Conservation (phyloP, 2,888 invertebrate genomes). For the Reticulitermes lucifugus region DNA sequence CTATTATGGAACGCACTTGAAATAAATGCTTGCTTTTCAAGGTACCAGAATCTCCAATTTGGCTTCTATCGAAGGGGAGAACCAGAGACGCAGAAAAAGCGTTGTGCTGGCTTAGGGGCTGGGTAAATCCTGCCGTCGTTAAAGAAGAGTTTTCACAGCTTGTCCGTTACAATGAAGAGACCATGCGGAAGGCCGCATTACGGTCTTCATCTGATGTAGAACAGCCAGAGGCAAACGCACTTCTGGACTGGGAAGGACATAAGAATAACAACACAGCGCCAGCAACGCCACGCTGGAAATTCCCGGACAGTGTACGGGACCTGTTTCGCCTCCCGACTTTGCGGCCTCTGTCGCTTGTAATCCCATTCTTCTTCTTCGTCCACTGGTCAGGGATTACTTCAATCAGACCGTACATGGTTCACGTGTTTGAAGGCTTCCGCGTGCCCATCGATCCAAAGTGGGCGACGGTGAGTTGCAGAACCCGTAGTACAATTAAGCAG, state of each 20-base stretch:
- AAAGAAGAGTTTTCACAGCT: slow-evolving; percentile 67
- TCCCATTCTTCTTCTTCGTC: slow-evolving; percentile 68
- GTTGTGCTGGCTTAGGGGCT: slow-evolving; percentile 67
- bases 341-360: slow-evolving; percentile 67
- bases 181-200: background rate
- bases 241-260: background rate
- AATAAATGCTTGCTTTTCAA: background rate
- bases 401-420: slow-evolving; percentile 69
- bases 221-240: background rate
- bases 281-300: background rate
- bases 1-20: too few species aligned
- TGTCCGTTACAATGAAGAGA: slow-evolving; percentile 63
- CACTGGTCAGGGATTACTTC: slow-evolving; percentile 67
- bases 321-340: slow-evolving; percentile 67
- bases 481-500: too few species aligned
- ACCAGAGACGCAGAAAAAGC: slow-evolving; percentile 12
- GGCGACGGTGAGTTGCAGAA: slow-evolving; percentile 66
- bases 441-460: slow-evolving; percentile 61
- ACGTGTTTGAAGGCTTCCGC: slow-evolving; percentile 64
- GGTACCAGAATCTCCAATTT: slow-evolving; percentile 17
- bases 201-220: background rate
- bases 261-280: background rate
- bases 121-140: slow-evolving; percentile 67
- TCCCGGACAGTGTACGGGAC: slow-evolving; percentile 56
- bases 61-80: slow-evolving; percentile 28